These are phyloP conservation scores for Chrosomus eos DNA, from an alignment of 2,797 vertebrate species.

Conservation along the genomic window DNA sequence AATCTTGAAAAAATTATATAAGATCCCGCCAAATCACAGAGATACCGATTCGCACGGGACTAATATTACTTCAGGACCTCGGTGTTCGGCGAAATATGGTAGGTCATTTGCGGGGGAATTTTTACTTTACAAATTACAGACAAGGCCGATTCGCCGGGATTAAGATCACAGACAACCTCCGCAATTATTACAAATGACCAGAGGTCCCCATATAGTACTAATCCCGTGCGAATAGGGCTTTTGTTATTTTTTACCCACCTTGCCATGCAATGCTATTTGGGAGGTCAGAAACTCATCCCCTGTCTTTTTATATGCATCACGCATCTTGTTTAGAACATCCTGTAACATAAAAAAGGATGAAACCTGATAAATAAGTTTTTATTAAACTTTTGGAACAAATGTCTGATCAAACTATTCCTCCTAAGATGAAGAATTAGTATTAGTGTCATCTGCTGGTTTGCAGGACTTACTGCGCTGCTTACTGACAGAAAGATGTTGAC, in stretches of 20 bases:
- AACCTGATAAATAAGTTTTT: not conserved
- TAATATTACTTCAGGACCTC: too few relatives aligned
- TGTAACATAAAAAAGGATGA: constrained; percentile 59
- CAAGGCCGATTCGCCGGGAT: too few relatives aligned
- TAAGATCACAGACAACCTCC: too few relatives aligned
- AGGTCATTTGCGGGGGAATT: too few relatives aligned
- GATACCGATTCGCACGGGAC: too few relatives aligned
- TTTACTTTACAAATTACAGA: too few relatives aligned
- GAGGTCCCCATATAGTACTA: too few relatives aligned
- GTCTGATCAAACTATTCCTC: not conserved
- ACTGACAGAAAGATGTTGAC: constrained; percentile 93
- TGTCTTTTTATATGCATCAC: constrained; percentile 86
- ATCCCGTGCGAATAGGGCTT: too few relatives aligned
- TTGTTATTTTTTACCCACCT: constrained; percentile 76
- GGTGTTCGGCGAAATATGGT: too few relatives aligned
- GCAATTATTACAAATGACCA: too few relatives aligned
- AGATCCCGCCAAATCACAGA: too few relatives aligned
- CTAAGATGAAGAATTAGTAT: not conserved
- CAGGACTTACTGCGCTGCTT: constrained; percentile 83
- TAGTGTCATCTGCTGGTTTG: not conserved
- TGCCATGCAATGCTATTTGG: constrained; percentile 86
- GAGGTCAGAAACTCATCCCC: constrained; percentile 96
- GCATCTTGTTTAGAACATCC: constrained; percentile 94
- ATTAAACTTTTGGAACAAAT: not conserved
- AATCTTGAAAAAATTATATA: too few relatives aligned